Conservation (phyloP, 2,113 vertebrate genomes). For the Lichenostomus cassidix region DNA sequence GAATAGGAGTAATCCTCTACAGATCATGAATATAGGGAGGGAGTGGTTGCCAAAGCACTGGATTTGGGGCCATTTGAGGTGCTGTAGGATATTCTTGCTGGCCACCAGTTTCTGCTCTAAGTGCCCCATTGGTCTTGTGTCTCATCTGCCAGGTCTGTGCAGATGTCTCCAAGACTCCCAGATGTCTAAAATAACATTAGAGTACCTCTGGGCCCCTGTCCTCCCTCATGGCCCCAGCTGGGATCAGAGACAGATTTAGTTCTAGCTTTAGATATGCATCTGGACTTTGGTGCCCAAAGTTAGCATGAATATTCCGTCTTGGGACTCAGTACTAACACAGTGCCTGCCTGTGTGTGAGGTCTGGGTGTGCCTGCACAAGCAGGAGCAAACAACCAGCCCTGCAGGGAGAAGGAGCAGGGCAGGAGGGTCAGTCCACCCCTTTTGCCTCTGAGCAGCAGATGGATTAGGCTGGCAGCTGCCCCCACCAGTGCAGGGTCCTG, state of each 20-base stretch:
- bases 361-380: not conserved
- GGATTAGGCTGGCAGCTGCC: not conserved
- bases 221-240: not conserved
- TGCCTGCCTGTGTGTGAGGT: not conserved
- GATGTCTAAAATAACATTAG: not conserved
- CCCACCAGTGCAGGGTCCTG: fast-evolving
- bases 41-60: not conserved
- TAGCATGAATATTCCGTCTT: fast-evolving
- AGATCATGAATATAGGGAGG: not conserved
- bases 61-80: not conserved
- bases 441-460: not conserved
- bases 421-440: not conserved
- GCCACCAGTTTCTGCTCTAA: not conserved
- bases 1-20: not conserved
- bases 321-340: not conserved
- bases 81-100: not conserved
- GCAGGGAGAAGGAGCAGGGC: not conserved
- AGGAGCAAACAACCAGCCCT: not conserved
- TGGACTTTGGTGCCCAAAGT: not conserved
- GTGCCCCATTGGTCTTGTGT: fast-evolving
- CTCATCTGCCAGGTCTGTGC: not conserved
- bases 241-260: not conserved
- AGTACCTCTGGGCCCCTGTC: not conserved
- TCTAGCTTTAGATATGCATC: not conserved
- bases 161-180: not conserved